Base-by-base conservation (phyloP, 2,888 invertebrate genomes). In the Drosophila buzzatii region DNA sequence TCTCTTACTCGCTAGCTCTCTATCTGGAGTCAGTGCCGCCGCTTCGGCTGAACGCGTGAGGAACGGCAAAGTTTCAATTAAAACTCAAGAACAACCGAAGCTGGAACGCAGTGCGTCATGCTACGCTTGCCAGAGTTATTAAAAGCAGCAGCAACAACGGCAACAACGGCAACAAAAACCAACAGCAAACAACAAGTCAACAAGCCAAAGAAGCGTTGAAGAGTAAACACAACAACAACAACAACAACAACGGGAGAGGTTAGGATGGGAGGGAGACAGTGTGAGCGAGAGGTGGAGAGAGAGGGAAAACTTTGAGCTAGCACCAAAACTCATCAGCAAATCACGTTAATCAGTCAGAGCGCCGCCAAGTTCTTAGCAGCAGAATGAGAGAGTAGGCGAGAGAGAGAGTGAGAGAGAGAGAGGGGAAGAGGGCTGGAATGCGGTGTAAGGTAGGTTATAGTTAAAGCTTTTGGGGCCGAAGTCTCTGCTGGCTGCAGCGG, bases 41-140 rank as follows among this genome's bases (percentile, higher is more conserved):
- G 78, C 69, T 66, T 62, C 70, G 76, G 73, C 70, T 79, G 79
- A 82, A 73, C 76, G 80, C 81, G 65, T 75, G 81, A 76, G 76
- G 76, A 81, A 81, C 81, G 79, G 81, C 78, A 79, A 82, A 82
- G 84, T 78, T 83, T 84, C 81, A 84, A 85, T 82, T 79, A 82
- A 79, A 71, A 81, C 64, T 67, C 66, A 77, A 81, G 78, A 78
- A 72, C 80, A 55, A 72, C 64, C 72, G 63, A 66, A 59, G 62
- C 65, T 63, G 78, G 41, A 74, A 74, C 63, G 65, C 71, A 70
- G 68, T 75, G 72, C 78, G 81, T 79, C 79, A 79, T 80, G 79
- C 81, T 80, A 79, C 78, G 77, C 73, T 80, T 79, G 67, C 77
- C 55, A 64, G 81, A 76, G 81, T 79, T 79, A 79, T 79, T 79